Evolutionary conservation across 2,797 vertebrate genomes (phyloP).

Genomic region (Acanthurus leucopareius): DNA sequence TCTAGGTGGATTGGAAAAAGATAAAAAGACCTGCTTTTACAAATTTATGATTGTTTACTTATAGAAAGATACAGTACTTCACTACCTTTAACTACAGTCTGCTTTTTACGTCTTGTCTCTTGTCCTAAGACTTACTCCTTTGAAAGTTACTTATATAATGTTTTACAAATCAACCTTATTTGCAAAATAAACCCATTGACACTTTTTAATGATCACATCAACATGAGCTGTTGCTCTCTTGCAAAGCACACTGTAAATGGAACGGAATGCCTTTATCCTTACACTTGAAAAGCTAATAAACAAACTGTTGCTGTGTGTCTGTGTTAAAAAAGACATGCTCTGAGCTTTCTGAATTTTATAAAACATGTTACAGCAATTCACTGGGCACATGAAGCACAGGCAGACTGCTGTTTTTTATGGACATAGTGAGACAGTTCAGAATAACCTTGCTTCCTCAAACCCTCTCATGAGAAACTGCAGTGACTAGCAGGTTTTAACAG

Average conservation of each 20-base stretch:
- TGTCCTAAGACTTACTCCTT: background rate
- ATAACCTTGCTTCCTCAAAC: slow-evolving; percentile 37
- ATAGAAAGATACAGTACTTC: background rate
- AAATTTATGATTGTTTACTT: background rate
- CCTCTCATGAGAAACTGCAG: slow-evolving; percentile 55
- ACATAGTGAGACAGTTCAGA: slow-evolving; percentile 19
- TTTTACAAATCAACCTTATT: slow-evolving; percentile 6
- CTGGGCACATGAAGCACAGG: background rate
- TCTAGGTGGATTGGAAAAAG: background rate
- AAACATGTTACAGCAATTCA: background rate
- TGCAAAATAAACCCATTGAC: background rate
- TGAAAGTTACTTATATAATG: background rate
- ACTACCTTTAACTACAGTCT: background rate
- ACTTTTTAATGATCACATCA: background rate
- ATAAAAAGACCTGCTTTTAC: background rate
- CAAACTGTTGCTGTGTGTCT: background rate
- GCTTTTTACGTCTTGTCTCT: background rate
- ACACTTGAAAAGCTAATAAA: background rate
- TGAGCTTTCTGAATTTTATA: background rate
- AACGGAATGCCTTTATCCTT: background rate
- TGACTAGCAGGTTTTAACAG: slow-evolving; percentile 64
- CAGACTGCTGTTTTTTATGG: slow-evolving; percentile 8
- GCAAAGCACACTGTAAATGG: background rate
- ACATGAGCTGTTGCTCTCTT: background rate
- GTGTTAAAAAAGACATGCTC: background rate